phyloP scores from a whole-genome alignment of 2,113 vertebrate genomes.

The Oriolus oriolus region DNA sequence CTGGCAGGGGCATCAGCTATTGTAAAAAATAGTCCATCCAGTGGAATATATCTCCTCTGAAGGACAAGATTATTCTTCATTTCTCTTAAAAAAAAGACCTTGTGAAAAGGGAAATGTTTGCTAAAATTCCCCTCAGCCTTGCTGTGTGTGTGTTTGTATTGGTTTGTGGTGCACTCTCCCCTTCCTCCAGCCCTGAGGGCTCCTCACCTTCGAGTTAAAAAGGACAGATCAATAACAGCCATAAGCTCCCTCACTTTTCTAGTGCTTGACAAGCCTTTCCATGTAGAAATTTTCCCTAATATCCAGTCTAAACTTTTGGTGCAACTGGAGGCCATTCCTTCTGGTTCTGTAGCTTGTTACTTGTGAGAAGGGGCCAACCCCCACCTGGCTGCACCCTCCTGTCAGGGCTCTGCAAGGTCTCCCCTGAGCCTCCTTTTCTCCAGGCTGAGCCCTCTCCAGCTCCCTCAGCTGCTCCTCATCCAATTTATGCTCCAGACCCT shows the following conservation, averaged over 20 bases:
- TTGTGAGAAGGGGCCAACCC: accelerated
- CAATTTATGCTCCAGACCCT: not conserved
- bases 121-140: not conserved
- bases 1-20: conserved; percentile 29
- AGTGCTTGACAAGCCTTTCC: not conserved
- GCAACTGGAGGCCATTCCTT: not conserved
- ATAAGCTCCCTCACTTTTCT: not conserved
- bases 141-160: not conserved
- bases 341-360: not conserved
- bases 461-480: not conserved
- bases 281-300: not conserved
- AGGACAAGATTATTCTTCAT: not conserved
- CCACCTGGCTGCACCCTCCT: not conserved
- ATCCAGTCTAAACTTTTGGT: not conserved
- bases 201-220: not conserved
- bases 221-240: not conserved
- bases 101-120: not conserved
- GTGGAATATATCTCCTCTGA: conserved; percentile 19
- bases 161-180: not conserved
- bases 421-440: not conserved
- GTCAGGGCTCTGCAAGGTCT: not conserved
- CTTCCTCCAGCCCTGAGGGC: not conserved
- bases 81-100: not conserved
- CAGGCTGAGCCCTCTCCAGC: not conserved
- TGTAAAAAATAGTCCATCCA: conserved; percentile 2